Percentiles rank a stretch among this genome's conserved stretches.
Evolutionary conservation across 1,140 invertebrate species (phyloP).

Genomic region (Pygmarrhopalites habei): DNA sequence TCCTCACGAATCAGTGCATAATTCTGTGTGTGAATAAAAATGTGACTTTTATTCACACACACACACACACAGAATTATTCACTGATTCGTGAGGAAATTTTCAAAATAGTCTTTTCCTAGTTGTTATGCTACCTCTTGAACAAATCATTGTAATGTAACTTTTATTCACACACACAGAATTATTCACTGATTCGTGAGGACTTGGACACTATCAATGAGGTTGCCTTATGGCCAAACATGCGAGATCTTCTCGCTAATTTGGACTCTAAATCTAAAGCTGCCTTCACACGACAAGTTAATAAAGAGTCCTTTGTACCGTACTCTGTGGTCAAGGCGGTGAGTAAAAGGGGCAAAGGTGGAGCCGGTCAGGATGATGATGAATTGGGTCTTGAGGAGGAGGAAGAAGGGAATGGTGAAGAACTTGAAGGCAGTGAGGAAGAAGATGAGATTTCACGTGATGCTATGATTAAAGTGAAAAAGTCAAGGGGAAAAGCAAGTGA

Average conservation of each 20-base stretch:
- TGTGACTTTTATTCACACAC: too few relatives aligned
- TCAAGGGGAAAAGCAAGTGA: neutral
- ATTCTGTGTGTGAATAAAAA: too few relatives aligned
- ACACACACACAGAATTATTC: too few relatives aligned
- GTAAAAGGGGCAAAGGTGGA: conserved; percentile 44
- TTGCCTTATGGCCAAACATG: conserved; percentile 73
- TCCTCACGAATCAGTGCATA: too few relatives aligned
- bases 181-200: conserved; percentile 86
- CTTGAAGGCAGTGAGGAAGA: conserved; percentile 52
- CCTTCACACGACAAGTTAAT: conserved; percentile 86
- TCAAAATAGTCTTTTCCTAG: too few relatives aligned
- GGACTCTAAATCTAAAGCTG: conserved; percentile 80
- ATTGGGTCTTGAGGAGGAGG: conserved; percentile 42
- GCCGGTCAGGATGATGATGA: conserved; percentile 48
- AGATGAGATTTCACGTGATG: conserved; percentile 61
- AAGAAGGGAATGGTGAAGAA: conserved; percentile 43
- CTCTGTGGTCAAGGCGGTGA: conserved; percentile 53
- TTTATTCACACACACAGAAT: too few relatives aligned
- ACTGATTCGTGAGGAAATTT: too few relatives aligned
- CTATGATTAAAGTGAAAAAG: conserved; percentile 65
- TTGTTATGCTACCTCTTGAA: too few relatives aligned
- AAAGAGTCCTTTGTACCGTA: conserved; percentile 71
- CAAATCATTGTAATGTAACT: too few relatives aligned
- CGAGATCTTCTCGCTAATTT: conserved; percentile 66
- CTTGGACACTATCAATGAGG: conserved; percentile 74